Evolutionary conservation across 2,888 invertebrate genomes (phyloP).

Genomic region (Drosophila affinis): DNA sequence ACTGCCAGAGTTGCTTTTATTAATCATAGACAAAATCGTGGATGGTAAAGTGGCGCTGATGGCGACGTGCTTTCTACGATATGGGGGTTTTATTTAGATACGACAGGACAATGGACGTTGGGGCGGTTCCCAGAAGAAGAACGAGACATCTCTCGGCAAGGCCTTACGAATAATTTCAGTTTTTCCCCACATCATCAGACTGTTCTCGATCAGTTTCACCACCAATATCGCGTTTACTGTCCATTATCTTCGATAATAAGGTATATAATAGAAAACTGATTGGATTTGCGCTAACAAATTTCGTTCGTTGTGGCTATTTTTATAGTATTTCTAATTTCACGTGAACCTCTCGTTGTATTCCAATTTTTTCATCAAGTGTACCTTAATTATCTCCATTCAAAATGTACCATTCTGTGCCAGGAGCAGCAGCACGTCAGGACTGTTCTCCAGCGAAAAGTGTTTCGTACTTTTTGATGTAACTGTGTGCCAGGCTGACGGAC

Average conservation of each 20-base stretch:
- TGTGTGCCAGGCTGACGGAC: slow-evolving; percentile 24
- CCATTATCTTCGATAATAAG: no score
- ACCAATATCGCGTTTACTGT: no score
- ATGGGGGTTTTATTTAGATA: slow-evolving; percentile 1
- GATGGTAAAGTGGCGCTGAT: not conserved
- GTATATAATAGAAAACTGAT: no score
- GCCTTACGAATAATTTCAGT: not conserved
- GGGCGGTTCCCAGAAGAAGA: no score
- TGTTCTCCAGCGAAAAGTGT: slow-evolving; percentile 16
- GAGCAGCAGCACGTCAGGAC: not conserved
- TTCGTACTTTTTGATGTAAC: slow-evolving; percentile 35
- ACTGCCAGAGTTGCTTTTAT: slow-evolving; percentile 23
- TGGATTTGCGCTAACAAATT: not conserved
- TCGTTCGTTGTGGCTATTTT: not conserved
- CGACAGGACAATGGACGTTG: not conserved
- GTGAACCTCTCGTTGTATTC: not conserved
- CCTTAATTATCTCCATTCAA: not conserved
- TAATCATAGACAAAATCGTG: slow-evolving; percentile 21
- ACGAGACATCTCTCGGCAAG: not conserved
- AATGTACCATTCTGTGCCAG: not conserved
- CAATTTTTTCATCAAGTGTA: not conserved
- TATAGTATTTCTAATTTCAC: not conserved
- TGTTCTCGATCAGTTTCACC: no score
- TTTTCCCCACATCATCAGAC: no score
- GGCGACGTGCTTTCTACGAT: not conserved